Evolutionary conservation across 2,888 invertebrate species (phyloP).

Genomic region (Archips crataeganus): DNA sequence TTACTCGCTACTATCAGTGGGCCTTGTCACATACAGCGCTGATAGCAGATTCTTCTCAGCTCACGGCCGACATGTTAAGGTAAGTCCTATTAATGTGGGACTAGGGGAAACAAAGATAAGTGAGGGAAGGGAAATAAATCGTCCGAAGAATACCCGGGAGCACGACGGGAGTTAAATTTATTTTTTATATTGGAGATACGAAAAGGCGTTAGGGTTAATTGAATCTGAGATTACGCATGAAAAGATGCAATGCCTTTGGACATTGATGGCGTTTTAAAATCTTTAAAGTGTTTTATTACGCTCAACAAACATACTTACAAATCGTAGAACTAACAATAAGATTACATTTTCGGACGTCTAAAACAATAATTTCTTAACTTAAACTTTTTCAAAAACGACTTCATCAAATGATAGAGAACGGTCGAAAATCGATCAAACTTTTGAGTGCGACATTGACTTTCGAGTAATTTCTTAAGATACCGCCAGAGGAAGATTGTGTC

Average conservation of each 20-base stretch:
- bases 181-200: constrained; percentile 5
- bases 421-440: too few relatives aligned
- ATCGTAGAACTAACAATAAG: too few relatives aligned
- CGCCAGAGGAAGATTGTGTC: too few relatives aligned
- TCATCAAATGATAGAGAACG: too few relatives aligned
- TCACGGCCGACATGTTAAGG: constrained; percentile 86
- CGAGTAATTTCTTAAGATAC: too few relatives aligned
- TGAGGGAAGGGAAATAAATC: constrained; percentile 29
- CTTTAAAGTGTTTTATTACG: too few relatives aligned
- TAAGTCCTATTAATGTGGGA: constrained; percentile 53
- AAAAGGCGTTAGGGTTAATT: not conserved
- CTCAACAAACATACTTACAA: not conserved
- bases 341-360: too few relatives aligned
- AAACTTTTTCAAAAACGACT: too few relatives aligned
- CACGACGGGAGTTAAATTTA: constrained; percentile 5
- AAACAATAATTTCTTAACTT: not conserved
- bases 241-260: too few relatives aligned
- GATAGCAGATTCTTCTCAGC: constrained; percentile 88
- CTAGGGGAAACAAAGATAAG: constrained; percentile 35
- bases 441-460: too few relatives aligned
- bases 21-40: constrained; percentile 87
- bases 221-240: not conserved
- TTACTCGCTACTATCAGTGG: constrained; percentile 88
- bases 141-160: constrained; percentile 15
- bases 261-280: too few relatives aligned